A percentile compares a stretch with the other conserved stretches of the same genome.
phyloP scores from a whole-genome alignment of 2,888 invertebrate species.

The Agonopterix alstromeriana region DNA sequence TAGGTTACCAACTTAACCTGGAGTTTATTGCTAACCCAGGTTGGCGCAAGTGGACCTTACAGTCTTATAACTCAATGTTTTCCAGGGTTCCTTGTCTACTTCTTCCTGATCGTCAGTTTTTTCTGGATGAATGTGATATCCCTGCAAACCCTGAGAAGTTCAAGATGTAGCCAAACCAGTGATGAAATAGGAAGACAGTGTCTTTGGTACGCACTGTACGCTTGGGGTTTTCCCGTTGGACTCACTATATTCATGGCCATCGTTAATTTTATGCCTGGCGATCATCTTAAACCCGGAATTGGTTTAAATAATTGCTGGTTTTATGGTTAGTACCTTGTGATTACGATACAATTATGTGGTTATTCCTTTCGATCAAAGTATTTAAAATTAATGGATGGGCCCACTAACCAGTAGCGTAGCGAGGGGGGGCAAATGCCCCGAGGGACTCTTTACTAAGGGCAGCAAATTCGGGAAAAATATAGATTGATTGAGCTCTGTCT shows the following conservation, averaged over 20 bases:
- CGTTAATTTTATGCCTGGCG: constrained; percentile 70
- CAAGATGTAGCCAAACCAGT: constrained; percentile 71
- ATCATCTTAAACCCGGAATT: constrained; percentile 75
- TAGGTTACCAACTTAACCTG: too few species aligned
- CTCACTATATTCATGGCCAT: constrained; percentile 67
- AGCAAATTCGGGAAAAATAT: too few species aligned
- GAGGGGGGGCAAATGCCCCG: too few species aligned
- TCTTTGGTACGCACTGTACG: constrained; percentile 71
- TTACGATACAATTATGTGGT: too few species aligned
- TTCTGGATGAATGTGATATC: constrained; percentile 83
- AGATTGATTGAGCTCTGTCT: too few species aligned
- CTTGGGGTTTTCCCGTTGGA: constrained; percentile 74
- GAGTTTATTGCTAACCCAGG: too few species aligned
- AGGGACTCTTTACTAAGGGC: too few species aligned
- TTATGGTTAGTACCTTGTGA: constrained; percentile 60
- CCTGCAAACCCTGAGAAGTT: constrained; percentile 76
- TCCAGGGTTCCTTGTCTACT: constrained; percentile 75
- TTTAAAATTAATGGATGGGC: too few species aligned
- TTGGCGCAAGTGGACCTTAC: too few species aligned
- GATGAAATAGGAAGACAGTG: constrained; percentile 76
- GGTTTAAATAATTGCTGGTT: constrained; percentile 82
- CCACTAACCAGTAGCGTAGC: too few species aligned
- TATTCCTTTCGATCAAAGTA: too few species aligned
- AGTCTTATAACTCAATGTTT: constrained; percentile 7
- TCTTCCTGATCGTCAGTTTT: constrained; percentile 77